Evolutionary conservation across 2,888 invertebrate genomes (phyloP).

Genomic region (Drosophila nigritarsus): DNA sequence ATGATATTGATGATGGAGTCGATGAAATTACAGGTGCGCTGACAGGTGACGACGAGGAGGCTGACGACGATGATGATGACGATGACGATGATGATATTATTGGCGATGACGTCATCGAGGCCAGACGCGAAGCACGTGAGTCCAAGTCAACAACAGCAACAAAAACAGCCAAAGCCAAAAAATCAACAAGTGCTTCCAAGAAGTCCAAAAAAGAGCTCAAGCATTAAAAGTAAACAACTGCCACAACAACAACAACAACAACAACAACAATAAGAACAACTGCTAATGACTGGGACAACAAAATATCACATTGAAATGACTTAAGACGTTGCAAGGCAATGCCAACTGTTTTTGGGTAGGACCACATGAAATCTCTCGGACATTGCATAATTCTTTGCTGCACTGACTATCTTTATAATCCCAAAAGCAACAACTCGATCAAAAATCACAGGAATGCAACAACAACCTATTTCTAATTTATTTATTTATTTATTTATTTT

Average conservation of each 20-base stretch:
- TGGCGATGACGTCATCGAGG: slow-evolving; percentile 87
- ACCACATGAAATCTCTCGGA: slow-evolving; percentile 52
- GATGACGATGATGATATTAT: slow-evolving; percentile 89
- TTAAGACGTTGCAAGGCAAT: slow-evolving; percentile 44
- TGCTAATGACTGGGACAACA: slow-evolving; percentile 60
- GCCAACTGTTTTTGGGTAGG: slow-evolving; percentile 61
- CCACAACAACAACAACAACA: slow-evolving; percentile 37
- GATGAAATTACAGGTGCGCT: slow-evolving; percentile 89
- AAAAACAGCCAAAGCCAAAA: slow-evolving; percentile 82
- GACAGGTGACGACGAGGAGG: slow-evolving; percentile 89
- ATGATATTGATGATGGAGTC: slow-evolving; percentile 86
- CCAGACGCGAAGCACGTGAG: slow-evolving; percentile 92
- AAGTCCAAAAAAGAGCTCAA: slow-evolving; percentile 83
- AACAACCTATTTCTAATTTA: slow-evolving; percentile 58
- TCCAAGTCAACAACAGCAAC: slow-evolving; percentile 88
- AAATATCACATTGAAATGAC: slow-evolving; percentile 54
- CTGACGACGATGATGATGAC: slow-evolving; percentile 88
- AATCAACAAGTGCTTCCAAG: slow-evolving; percentile 83
- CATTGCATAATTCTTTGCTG: slow-evolving; percentile 69
- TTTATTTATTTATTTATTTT: slow-evolving; percentile 70
- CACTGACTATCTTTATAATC: slow-evolving; percentile 63
- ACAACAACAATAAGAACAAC: slow-evolving; percentile 57
- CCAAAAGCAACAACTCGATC: slow-evolving; percentile 36
- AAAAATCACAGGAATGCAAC: slow-evolving; percentile 42
- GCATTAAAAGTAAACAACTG: slow-evolving; percentile 69